These are phyloP conservation scores for Contarinia nasturtii DNA, from an alignment of 1,140 invertebrate genomes.

Conservation along the genomic window DNA sequence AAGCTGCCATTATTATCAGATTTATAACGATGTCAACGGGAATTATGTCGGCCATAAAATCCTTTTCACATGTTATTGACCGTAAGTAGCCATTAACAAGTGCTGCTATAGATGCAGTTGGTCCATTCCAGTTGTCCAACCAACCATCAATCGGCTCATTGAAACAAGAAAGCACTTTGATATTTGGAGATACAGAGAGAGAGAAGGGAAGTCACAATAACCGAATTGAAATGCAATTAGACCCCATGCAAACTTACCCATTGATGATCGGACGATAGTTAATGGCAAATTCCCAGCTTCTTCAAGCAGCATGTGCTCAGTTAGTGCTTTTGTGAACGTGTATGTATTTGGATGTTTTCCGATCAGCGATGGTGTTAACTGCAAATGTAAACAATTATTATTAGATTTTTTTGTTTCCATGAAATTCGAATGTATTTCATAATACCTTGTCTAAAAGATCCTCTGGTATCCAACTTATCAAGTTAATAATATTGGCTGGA, in stretches of 20 bases:
- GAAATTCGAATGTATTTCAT: constrained; percentile 1
- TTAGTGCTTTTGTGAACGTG: constrained; percentile 77
- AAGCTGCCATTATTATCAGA: constrained; percentile 75
- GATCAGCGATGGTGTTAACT: constrained; percentile 46
- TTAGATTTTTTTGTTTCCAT: neutral
- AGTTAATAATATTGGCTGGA: constrained; percentile 48
- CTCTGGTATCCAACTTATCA: constrained; percentile 42
- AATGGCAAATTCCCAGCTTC: constrained; percentile 65
- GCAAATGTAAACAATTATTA: constrained; percentile 1
- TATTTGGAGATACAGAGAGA: neutral
- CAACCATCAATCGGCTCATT: constrained; percentile 64
- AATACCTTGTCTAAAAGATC: constrained; percentile 35
- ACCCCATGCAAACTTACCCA: constrained; percentile 33
- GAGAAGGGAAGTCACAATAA: neutral
- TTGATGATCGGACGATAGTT: constrained; percentile 90
- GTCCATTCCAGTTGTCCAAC: constrained; percentile 95
- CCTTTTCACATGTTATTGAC: constrained; percentile 61
- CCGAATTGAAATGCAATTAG: neutral
- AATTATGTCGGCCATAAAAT: constrained; percentile 69
- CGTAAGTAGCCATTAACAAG: constrained; percentile 76
- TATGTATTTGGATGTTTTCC: constrained; percentile 76
- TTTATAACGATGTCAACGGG: constrained; percentile 91
- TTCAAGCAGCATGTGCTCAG: constrained; percentile 65
- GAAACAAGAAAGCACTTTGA: constrained; percentile 41
- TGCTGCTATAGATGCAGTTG: constrained; percentile 69